A percentile compares a stretch with the other conserved stretches of the same genome.
phyloP scores from a whole-genome alignment of 2,797 vertebrate species.

The Rhynchonycteris naso region DNA sequence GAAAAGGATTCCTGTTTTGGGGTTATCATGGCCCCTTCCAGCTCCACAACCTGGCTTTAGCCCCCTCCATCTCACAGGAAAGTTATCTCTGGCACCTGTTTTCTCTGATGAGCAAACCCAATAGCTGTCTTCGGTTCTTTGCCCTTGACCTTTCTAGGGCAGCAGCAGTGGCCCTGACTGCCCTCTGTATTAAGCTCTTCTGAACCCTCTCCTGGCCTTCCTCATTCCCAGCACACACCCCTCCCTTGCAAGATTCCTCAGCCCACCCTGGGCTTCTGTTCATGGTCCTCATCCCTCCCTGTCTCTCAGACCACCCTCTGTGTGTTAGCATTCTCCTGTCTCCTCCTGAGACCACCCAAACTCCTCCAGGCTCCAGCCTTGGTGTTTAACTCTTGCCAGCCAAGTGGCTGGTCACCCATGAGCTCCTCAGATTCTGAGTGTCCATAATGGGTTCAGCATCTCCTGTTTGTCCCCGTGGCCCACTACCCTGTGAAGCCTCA shows the following conservation, averaged over 20 bases:
- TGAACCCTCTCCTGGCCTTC: neutral
- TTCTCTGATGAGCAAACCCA: neutral
- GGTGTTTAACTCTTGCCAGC: neutral
- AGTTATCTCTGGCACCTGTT: neutral
- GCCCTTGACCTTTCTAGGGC: neutral
- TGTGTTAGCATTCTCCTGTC: neutral
- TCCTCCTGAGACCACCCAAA: neutral
- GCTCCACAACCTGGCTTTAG: neutral
- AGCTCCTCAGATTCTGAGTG: neutral
- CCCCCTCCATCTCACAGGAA: neutral
- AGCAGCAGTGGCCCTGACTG: neutral
- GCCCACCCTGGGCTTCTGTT: neutral
- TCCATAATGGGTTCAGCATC: neutral
- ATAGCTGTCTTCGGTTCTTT: neutral
- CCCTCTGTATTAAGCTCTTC: neutral
- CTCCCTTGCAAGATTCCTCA: neutral
- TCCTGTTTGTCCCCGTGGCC: neutral
- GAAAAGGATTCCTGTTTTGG: neutral
- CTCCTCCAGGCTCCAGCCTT: neutral
- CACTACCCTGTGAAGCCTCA: neutral
- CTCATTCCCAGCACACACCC: neutral
- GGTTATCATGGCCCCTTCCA: neutral
- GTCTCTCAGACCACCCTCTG: neutral
- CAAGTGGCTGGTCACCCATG: neutral
- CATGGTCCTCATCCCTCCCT: neutral